phyloP scores from a whole-genome alignment of 2,113 vertebrate genomes.

The Hydropotes inermis region DNA sequence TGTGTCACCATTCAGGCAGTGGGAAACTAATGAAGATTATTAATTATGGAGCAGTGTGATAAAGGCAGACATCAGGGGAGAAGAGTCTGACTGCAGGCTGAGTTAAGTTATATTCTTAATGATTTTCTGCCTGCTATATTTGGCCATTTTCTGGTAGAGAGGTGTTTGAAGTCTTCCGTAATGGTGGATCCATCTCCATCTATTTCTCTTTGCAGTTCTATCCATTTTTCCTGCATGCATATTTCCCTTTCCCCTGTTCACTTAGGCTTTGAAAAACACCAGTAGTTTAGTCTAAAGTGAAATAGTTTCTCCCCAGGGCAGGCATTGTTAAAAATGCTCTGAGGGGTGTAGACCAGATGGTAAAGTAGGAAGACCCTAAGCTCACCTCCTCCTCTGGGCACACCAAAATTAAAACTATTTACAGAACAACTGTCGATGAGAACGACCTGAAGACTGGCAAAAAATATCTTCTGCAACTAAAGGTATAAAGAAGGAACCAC shows the following conservation, averaged over 20 bases:
- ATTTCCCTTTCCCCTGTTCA: neutral
- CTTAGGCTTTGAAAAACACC: neutral
- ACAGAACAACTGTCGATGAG: neutral
- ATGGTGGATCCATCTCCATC: neutral
- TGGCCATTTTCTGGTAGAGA: neutral
- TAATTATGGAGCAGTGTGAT: neutral
- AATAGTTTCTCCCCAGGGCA: neutral
- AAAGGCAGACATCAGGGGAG: neutral
- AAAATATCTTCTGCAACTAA: neutral
- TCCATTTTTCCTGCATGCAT: neutral
- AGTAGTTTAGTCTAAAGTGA: neutral
- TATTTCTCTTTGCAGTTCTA: neutral
- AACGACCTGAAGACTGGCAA: neutral
- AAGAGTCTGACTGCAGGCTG: neutral
- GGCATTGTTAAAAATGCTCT: neutral
- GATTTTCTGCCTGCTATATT: neutral
- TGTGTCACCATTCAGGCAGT: neutral
- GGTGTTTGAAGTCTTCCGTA: neutral
- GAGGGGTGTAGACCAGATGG: neutral
- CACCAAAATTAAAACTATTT: neutral
- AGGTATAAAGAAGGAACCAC: neutral
- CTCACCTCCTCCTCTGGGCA: neutral
- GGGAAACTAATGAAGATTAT: neutral
- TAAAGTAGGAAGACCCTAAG: neutral
- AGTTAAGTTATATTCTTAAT: neutral